These are phyloP conservation scores for Polypterus bichir DNA, from an alignment of 2,113 vertebrate genomes.

Conservation along the genomic window DNA sequence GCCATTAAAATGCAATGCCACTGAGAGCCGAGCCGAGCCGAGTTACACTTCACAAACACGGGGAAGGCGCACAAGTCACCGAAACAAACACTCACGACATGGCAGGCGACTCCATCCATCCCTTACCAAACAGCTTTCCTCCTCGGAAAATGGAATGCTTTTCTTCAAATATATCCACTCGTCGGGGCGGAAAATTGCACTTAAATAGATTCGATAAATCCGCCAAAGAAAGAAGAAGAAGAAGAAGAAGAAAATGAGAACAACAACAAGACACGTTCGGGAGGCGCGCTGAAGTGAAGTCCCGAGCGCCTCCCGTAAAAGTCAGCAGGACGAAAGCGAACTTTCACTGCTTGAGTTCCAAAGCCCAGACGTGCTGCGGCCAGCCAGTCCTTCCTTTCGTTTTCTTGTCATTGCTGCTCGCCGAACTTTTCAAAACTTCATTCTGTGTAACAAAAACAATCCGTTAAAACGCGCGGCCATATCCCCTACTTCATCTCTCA, in stretches of 20 bases:
- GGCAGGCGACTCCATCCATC: conserved; percentile 45
- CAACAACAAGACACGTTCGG: no score
- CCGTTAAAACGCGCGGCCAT: no score
- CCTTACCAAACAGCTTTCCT: conserved; percentile 73
- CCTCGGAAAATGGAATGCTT: conserved; percentile 76
- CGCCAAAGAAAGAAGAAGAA: conserved; percentile 33
- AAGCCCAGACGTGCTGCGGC: conserved; percentile 97
- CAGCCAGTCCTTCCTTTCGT: conserved; percentile 95
- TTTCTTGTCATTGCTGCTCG: conserved; percentile 87
- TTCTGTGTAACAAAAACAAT: conserved; percentile 46
- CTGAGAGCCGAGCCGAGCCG: no score
- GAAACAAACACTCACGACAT: conserved; percentile 54
- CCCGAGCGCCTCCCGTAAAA: no score
- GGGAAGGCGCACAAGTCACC: conserved; percentile 39
- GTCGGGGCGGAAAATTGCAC: conserved; percentile 73
- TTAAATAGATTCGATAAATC: conserved; percentile 75
- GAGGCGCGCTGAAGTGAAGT: no score
- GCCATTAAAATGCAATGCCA: no score
- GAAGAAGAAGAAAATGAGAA: no score
- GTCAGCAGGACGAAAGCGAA: conserved; percentile 1
- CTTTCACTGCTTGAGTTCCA: conserved; percentile 92
- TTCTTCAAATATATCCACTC: conserved; percentile 72
- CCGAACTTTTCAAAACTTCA: conserved; percentile 82
- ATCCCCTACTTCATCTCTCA: no score
- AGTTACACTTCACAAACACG: conserved; percentile 64